Evolutionary conservation across 1,140 invertebrate species (phyloP), one percentile per base, ranked within the genome.

Genomic region (Papilio polytes): DNA sequence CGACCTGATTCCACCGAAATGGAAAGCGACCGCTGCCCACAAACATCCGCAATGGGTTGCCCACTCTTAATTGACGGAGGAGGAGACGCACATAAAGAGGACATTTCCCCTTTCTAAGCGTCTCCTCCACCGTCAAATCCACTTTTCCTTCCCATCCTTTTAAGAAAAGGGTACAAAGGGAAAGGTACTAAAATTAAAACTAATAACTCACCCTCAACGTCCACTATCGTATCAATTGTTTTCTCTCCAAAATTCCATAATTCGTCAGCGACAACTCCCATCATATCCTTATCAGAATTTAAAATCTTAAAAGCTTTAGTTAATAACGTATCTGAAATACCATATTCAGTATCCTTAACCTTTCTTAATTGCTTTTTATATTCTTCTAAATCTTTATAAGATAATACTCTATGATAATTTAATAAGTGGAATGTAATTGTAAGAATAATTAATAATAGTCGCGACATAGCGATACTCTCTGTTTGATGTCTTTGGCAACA

Each of bases 241-340:
- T 76, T 76, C 44, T 76, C 44, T 48, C 74, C 74, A 53, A 76
- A 20, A 51, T 76, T 76, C 74, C 74, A 76, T 10, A 76, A 9
- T 51, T 76, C 74, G 12, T 51, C 74, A 22, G 74, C 74, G 0
- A 76, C 74, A n/a, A 76, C 12, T 48, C 74, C 44, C 74, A 76
- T 76, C 74, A 76, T 15, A 53, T 76, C 46, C 51, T 51, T 51
- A n/a, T 76, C 74, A 9, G 74, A 76, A 76, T 76, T 76, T 48
- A 76, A 26, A 48, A 76, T 53, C 18, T 76, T 51, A 46, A 76
- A 76, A 48, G 74, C 74, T 76, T 76, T 76, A 8, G 74, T 76
- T 53, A 76, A 26, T 4, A 76, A 76, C 8, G 41, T 76, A 48
- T 76, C 74, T 22, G 74, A 76, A 13, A 51, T 6, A 9, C 74